Conservation (phyloP, 2,113 vertebrate genomes). For the Ptilorrhoa leucosticta region DNA sequence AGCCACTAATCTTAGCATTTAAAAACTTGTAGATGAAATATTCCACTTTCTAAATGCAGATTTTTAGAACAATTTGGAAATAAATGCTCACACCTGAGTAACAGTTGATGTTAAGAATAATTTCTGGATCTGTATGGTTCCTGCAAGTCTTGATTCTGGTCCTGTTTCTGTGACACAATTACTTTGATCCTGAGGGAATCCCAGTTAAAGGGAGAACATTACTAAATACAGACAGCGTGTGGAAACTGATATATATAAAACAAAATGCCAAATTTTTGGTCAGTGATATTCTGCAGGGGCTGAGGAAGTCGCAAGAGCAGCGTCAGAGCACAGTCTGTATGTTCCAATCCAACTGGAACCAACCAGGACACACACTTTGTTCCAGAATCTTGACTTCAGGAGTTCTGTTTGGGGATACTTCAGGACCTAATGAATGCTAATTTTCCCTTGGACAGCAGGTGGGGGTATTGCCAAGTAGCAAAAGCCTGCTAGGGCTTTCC, state of each 20-base stretch:
- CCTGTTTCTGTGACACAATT: neutral
- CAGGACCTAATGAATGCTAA: neutral
- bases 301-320: neutral
- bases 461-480: constrained; percentile 7
- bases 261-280: neutral
- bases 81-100: neutral
- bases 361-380: neutral
- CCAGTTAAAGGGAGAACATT: neutral
- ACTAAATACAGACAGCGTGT: neutral
- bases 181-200: neutral
- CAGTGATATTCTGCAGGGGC: neutral
- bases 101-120: neutral
- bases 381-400: neutral
- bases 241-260: neutral
- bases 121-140: neutral
- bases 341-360: neutral
- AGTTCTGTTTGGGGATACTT: neutral
- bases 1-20: neutral
- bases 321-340: neutral
- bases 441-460: constrained; percentile 47
- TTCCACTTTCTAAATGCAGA: neutral
- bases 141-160: neutral
- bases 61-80: neutral
- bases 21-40: neutral
- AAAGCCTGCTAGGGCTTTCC: neutral